Base-by-base conservation (phyloP, 2,797 vertebrate species). In the Chrysocyon brachyurus region DNA sequence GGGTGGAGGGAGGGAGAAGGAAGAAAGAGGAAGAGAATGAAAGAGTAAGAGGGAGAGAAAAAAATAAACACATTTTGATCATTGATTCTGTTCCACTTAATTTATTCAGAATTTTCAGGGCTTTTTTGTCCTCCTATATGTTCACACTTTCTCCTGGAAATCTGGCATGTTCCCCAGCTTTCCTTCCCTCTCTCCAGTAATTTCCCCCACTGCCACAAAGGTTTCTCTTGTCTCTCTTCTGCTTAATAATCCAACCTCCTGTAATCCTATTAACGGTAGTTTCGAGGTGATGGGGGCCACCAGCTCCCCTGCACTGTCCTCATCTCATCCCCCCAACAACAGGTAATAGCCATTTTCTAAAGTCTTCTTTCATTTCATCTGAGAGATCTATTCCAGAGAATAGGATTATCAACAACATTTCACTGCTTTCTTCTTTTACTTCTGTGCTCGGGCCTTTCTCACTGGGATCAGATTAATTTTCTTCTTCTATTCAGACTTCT, bases 361-460 rank as follows among this genome's bases (percentile, higher is more conserved):
- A 73, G 77, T 63, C 68, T 82, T n/a, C 73, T 28, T 31, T 15
- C 36, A 26, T 33, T 89, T 56, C 87, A 12, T 0, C 2, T 16
- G 75, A 46, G 59, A 17, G 11, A 64, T 31, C 72, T 68, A 28
- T 57, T 72, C 52, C 68, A 12, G 90, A 70, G 81, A 91, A 28
- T 0, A 64, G 68, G 75, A 5, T 87, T 5, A 24, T 57, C 28
- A 36, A 31, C n/a, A 75, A 4, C 24, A 33, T 36, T 57, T 72
- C 15, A 24, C 73, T 52, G 24, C 56, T 88, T 88, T 56, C 90
- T 89, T 56, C 94, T 93, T 92, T 91, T 26, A 54, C 63, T 31
- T 82, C 63, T 15, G 5, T 19, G 61, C 73, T 89, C 9, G 4
- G 84, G 22, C n/a, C 61, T 89, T 59, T 78, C 87, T 61, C 10